phyloP scores from a whole-genome alignment of 2,113 vertebrate genomes.

The Ursus arctos region DNA sequence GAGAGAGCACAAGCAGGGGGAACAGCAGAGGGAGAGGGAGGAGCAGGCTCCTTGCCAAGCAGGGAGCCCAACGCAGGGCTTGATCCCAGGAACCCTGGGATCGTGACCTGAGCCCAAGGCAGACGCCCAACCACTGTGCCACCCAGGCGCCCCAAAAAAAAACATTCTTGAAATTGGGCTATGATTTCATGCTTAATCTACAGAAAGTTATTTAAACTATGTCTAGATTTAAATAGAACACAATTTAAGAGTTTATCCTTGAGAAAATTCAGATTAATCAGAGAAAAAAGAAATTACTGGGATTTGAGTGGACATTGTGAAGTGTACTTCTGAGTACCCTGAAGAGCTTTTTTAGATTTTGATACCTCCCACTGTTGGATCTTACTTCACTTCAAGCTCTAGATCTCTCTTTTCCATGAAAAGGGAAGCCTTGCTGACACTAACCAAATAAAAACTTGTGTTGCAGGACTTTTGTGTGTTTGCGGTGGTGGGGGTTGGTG shows the following conservation, averaged over 20 bases:
- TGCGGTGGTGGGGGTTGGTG: background rate
- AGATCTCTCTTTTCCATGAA: background rate
- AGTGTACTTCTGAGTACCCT: background rate
- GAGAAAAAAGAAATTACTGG: background rate
- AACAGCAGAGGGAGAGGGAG: too few species aligned
- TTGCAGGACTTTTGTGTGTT: background rate
- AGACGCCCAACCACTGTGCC: too few species aligned
- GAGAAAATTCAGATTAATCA: background rate
- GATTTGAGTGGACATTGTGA: background rate
- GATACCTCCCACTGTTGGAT: background rate
- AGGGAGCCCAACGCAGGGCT: too few species aligned
- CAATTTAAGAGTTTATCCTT: background rate
- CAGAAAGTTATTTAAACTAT: background rate
- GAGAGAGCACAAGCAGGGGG: too few species aligned
- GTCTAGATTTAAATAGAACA: background rate
- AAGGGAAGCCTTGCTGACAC: background rate
- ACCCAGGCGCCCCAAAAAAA: too few species aligned
- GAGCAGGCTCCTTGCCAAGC: too few species aligned
- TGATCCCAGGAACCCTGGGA: too few species aligned
- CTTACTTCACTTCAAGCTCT: background rate
- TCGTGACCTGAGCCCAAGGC: too few species aligned
- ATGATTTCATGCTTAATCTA: background rate
- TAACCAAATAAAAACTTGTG: background rate
- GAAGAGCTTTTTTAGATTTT: background rate
- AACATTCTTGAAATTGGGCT: background rate